Base-by-base conservation (phyloP, 1,140 invertebrate genomes). In the Brachionus paranguensis region DNA sequence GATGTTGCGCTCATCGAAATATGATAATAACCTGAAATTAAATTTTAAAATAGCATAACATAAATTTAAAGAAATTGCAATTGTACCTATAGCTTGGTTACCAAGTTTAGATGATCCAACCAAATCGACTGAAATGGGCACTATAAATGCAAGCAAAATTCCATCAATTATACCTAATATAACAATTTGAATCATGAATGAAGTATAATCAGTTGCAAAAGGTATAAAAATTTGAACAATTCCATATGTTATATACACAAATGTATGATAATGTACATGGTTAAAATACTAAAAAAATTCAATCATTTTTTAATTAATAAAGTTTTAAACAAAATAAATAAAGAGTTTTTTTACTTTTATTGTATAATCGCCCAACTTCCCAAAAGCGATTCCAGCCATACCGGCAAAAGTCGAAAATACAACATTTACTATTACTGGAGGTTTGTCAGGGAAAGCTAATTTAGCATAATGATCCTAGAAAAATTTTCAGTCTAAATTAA, bases 1-100 rank as follows among this genome's bases (percentile, higher is more conserved):
- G 50, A 10, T 3, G 78, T 60, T 20, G 33, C 10, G 45, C 78
- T 81, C 37, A 81, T 81, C 5, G 50, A 29, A 20, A 81, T 50
- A 47, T 81, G 78, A 68, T 81, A 81, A 45, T 81, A 81, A 14
- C 50, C 78, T 41, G 45, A 74, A 43, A 45, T 17, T 74, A 17
- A 41, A 68, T 29, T 72, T 41, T 20, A 43, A n/a, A 72, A 43
- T 17, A 41, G 14, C 8, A 47, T 41, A 70, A 29, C 0, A 70
- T n/a, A 17, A 17, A 17, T 41, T 47, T 6, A 11, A 20, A 17
- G 20, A 37, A 4, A 43, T 37, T 20, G 12, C 7, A n/a, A 43
- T n/a, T 33, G 1, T 68, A 74, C 70, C 70, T 43, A 33, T 29
- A 14, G 78, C 78, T 43, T 81, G 78, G 12, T 64, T 81, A 43